Base-by-base conservation (phyloP, 2,797 vertebrate genomes). In the Lepilemur ruficaudatus region DNA sequence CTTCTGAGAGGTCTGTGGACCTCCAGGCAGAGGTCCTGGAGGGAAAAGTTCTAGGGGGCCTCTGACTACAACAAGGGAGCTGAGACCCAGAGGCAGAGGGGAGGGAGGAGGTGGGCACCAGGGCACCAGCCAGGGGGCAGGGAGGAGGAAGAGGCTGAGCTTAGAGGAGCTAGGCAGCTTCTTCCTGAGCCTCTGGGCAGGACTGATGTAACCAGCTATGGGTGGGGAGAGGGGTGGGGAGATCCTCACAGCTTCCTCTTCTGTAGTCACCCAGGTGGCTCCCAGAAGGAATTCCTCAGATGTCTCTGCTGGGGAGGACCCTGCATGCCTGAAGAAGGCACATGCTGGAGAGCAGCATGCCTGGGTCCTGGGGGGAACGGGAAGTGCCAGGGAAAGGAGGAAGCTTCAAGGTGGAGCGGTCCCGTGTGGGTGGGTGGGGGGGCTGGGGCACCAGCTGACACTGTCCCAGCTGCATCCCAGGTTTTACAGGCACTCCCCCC, bases 191-290 rank as follows among this genome's bases (percentile, higher is more conserved):
- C 85, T 81, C 35, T 13, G 23, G 43, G 35, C 35, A 0, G 52
- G 72, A 65, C 73, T 50, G 48, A 82, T 7, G 50, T 14, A 65
- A 10, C 15, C 38, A n/a, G n/a, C 48, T n/a, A 48, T 43, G 86
- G 65, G 55, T 84, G 41, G 70, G 72, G 55, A 78, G 52, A 76
- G 55, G 63, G 79, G 81, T 38, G 81, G 52, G 84, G 81, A 69
- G 75, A 35, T 94, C 72, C 80, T 95, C 28, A 1, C 30, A 2
- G 25, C 46, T 72, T 86, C 75, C 78, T 89, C 7, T 5, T 20
- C 25, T 4, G 30, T 12, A n/a, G 43, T 78, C 75, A 92, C 35
- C 73, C 11, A 35, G 65, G 38, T 50, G 69, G 48, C 25, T 70
- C 61, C 88, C 5, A 30, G 30, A 2, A 52, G 80, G 88, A 86